These are phyloP conservation scores for Drosophila setifemur DNA, from an alignment of 1,140 invertebrate genomes.

Conservation along the genomic window DNA sequence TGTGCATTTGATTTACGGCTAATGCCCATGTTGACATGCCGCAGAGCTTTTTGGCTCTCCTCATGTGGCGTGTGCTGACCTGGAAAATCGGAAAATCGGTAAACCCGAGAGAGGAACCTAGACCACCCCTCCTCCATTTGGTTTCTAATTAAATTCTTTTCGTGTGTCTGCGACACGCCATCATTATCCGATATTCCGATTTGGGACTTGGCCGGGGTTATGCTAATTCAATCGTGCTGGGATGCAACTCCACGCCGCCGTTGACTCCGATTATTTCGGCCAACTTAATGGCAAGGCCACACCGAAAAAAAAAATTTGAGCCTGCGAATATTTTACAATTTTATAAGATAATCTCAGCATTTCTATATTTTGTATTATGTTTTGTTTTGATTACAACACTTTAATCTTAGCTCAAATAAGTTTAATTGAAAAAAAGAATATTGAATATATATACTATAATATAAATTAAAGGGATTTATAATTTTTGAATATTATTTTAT, in stretches of 20 bases:
- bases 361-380: background rate
- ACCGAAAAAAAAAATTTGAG: background rate
- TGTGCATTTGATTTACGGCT: constrained; percentile 72
- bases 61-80: constrained; percentile 58
- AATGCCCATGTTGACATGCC: constrained; percentile 74
- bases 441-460: no score
- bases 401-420: no score
- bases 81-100: constrained; percentile 47
- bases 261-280: constrained; percentile 5
- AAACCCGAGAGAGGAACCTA: no score
- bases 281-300: constrained; percentile 32
- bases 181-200: constrained; percentile 37
- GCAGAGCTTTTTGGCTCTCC: constrained; percentile 56
- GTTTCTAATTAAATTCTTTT: constrained; percentile 59
- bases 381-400: no score
- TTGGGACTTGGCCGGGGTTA: constrained; percentile 34
- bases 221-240: constrained; percentile 55
- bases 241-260: constrained; percentile 3
- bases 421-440: no score
- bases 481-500: no score
- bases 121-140: constrained; percentile 4
- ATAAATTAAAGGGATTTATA: no score
- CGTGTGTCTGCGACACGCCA: constrained; percentile 59
- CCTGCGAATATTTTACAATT: no score
- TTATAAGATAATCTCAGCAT: background rate